Conservation (phyloP, 2,113 vertebrate species). For the Bambusicola thoracicus region DNA sequence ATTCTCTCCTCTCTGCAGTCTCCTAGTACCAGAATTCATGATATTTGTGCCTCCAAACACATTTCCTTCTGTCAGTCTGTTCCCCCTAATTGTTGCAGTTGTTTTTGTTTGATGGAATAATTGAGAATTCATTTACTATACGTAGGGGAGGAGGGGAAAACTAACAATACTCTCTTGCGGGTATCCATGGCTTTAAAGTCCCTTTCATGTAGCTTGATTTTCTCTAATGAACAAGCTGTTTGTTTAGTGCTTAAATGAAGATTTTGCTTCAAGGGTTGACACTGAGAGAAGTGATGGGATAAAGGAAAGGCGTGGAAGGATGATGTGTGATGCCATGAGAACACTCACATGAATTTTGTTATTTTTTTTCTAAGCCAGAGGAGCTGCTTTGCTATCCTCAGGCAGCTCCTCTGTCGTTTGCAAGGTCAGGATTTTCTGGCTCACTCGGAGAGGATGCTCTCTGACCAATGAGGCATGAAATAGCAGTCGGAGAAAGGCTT, state of each 20-base stretch:
- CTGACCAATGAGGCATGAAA: conserved; percentile 73
- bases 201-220: conserved; percentile 36
- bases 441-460: conserved; percentile 49
- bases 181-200: conserved; percentile 33
- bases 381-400: neutral
- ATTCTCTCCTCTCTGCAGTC: neutral
- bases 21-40: neutral
- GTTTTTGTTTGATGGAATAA: conserved; percentile 19
- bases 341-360: neutral
- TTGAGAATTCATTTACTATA: neutral
- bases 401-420: conserved; percentile 20
- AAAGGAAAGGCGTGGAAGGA: neutral
- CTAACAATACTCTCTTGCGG: neutral
- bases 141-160: neutral
- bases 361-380: neutral
- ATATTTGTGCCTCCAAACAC: neutral
- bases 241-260: conserved; percentile 26
- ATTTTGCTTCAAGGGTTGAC: neutral
- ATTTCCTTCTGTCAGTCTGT: neutral
- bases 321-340: neutral
- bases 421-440: conserved; percentile 71
- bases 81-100: neutral
- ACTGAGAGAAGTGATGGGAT: neutral
- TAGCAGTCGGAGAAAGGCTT: conserved; percentile 66
- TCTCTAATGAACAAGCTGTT: conserved; percentile 38